These are phyloP conservation scores for Mormyrops attenuatus DNA, from an alignment of 2,797 vertebrate species.

Conservation along the genomic window DNA sequence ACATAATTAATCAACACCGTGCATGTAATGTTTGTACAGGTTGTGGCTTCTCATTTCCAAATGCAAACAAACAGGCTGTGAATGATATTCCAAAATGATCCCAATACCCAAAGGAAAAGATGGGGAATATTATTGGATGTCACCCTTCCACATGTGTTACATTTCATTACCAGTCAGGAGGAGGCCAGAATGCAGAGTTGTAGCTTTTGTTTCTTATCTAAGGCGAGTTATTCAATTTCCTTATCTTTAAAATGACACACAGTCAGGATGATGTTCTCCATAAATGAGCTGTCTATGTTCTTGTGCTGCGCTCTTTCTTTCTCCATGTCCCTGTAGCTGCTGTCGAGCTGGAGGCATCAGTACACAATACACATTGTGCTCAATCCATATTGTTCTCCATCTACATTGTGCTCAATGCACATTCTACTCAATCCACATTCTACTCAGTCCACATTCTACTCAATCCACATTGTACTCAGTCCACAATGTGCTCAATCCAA, in stretches of 20 bases:
- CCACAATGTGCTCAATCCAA: not conserved
- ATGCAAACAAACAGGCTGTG: not conserved
- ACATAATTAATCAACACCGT: not conserved
- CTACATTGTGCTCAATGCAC: not conserved
- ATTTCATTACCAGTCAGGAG: slow-evolving; percentile 65
- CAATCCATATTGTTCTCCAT: not conserved
- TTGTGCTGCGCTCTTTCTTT: slow-evolving; percentile 37
- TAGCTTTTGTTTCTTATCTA: slow-evolving; percentile 72
- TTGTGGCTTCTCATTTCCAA: not conserved
- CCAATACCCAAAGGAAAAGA: slow-evolving; percentile 25
- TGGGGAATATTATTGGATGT: slow-evolving; percentile 64
- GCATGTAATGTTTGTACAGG: not conserved
- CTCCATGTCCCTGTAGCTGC: not conserved
- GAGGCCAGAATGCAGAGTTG: slow-evolving; percentile 65
- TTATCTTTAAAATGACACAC: slow-evolving; percentile 59
- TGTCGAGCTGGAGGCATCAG: not conserved
- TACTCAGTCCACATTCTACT: not conserved
- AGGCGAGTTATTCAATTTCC: slow-evolving; percentile 60
- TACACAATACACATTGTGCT: not conserved
- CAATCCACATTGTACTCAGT: not conserved
- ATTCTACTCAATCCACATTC: not conserved
- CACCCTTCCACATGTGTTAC: slow-evolving; percentile 68
- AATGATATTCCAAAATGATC: not conserved
- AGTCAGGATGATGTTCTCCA: slow-evolving; percentile 61
- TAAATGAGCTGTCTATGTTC: slow-evolving; percentile 72